Conservation (phyloP, 2,113 vertebrate species). For the Urocynchramus pylzowi region DNA sequence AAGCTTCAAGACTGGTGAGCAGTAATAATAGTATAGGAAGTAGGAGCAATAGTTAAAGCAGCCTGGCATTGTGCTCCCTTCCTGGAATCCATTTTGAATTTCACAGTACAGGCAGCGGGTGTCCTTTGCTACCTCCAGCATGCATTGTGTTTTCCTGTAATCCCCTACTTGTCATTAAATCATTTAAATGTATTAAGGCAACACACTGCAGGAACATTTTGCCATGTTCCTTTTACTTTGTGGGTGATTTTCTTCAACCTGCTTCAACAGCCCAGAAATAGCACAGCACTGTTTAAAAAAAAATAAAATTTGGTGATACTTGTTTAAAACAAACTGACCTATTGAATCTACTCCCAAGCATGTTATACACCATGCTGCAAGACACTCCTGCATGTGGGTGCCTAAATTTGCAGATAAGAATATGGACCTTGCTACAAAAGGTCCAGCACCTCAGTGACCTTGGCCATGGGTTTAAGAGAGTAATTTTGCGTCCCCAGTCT, state of each 20-base stretch:
- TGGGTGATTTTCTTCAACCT: slow-evolving; percentile 37
- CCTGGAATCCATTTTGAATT: slow-evolving; percentile 76
- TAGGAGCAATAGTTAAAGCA: slow-evolving; percentile 53
- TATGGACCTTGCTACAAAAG: not conserved
- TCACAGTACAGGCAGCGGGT: slow-evolving; percentile 64
- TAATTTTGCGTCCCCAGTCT: not conserved
- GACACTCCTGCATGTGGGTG: fast-evolving
- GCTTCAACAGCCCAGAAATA: slow-evolving; percentile 1
- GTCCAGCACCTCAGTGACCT: not conserved
- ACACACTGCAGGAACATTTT: slow-evolving; percentile 58
- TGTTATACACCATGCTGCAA: not conserved
- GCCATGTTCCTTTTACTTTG: slow-evolving; percentile 54
- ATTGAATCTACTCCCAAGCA: not conserved
- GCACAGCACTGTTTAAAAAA: not conserved
- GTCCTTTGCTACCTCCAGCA: slow-evolving; percentile 35
- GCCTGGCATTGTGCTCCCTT: slow-evolving; percentile 63
- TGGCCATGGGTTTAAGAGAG: not conserved
- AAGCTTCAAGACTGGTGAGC: slow-evolving; percentile 71
- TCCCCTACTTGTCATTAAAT: slow-evolving; percentile 70
- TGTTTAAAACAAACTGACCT: not conserved
- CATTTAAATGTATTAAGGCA: slow-evolving; percentile 68
- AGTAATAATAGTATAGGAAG: slow-evolving; percentile 78
- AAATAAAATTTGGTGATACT: not conserved
- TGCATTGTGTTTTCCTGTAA: slow-evolving; percentile 65
- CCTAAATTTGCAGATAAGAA: not conserved